A percentile compares a stretch with the other conserved stretches of the same genome.
phyloP scores from a whole-genome alignment of 2,888 invertebrate species.

The Bombylius discolor region DNA sequence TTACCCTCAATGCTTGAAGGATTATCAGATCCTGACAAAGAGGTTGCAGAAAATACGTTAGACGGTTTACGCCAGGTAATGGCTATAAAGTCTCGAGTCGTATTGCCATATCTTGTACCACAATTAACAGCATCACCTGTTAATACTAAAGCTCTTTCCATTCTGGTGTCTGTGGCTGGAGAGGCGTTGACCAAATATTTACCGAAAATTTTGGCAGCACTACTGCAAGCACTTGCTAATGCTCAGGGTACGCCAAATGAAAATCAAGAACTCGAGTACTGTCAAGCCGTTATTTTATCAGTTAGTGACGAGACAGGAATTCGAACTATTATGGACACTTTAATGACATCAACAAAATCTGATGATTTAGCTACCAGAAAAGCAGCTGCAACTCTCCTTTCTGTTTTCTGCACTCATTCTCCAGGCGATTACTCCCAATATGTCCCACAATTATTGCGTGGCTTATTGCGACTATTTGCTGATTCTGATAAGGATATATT shows the following conservation, averaged over 20 bases:
- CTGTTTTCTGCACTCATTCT: constrained; percentile 80
- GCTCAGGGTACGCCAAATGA: constrained; percentile 54
- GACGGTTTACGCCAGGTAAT: constrained; percentile 95
- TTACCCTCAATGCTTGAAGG: constrained; percentile 75
- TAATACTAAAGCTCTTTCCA: constrained; percentile 86
- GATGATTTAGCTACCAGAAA: constrained; percentile 52
- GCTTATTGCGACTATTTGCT: constrained; percentile 72
- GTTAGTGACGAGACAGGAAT: constrained; percentile 80
- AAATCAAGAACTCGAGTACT: constrained; percentile 71
- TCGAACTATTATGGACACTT: constrained; percentile 71
- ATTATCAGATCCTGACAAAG: constrained; percentile 61
- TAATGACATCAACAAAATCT: constrained; percentile 62
- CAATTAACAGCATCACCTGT: constrained; percentile 80
- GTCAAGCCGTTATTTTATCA: constrained; percentile 83
- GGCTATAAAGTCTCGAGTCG: constrained; percentile 90
- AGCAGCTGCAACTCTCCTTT: constrained; percentile 75
- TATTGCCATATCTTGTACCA: constrained; percentile 91
- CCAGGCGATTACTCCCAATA: constrained; percentile 78
- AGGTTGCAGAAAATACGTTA: constrained; percentile 74
- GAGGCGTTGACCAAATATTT: constrained; percentile 83
- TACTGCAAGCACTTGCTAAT: constrained; percentile 60
- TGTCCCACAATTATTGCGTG: constrained; percentile 76
- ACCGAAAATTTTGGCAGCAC: constrained; percentile 81
- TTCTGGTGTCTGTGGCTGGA: constrained; percentile 88
- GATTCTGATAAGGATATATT: constrained; percentile 69